A percentile compares a stretch with the other conserved stretches of the same genome.
Conservation (phyloP, 2,888 invertebrate species). For the Drosophila ustulata region DNA sequence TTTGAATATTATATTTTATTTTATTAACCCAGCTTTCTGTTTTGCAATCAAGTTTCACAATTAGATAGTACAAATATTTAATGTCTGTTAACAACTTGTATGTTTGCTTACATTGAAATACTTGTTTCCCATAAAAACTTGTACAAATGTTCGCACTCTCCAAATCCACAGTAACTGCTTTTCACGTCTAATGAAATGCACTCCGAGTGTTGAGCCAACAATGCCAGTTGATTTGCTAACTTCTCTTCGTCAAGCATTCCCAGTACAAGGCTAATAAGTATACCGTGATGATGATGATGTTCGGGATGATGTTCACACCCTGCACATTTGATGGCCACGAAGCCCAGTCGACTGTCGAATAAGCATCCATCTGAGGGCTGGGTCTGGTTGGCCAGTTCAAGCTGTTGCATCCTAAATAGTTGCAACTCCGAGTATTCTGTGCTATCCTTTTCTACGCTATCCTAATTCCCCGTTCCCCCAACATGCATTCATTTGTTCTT, state of each 20-base stretch:
- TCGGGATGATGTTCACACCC: constrained; percentile 12
- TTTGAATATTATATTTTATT: too few relatives aligned
- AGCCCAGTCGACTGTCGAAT: neutral
- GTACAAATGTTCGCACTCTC: neutral
- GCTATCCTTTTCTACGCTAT: neutral
- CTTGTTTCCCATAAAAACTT: neutral
- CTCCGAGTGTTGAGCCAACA: constrained; percentile 19
- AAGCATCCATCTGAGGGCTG: neutral
- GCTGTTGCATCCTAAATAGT: constrained; percentile 48
- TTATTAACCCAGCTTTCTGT: too few relatives aligned
- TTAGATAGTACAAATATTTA: neutral
- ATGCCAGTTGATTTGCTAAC: constrained; percentile 25
- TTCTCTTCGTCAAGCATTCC: neutral
- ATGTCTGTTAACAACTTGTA: neutral
- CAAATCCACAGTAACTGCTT: neutral
- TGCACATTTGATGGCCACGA: neutral
- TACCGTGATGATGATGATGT: neutral
- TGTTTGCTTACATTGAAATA: neutral
- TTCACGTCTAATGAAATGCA: constrained; percentile 22
- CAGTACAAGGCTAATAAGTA: constrained; percentile 2
- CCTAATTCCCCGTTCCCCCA: neutral
- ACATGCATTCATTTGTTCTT: constrained; percentile 13
- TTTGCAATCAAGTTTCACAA: too few relatives aligned
- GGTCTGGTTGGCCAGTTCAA: constrained; percentile 5
- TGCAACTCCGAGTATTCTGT: constrained; percentile 1